Conservation (phyloP, 2,797 vertebrate genomes). For the Xenopus petersii region DNA sequence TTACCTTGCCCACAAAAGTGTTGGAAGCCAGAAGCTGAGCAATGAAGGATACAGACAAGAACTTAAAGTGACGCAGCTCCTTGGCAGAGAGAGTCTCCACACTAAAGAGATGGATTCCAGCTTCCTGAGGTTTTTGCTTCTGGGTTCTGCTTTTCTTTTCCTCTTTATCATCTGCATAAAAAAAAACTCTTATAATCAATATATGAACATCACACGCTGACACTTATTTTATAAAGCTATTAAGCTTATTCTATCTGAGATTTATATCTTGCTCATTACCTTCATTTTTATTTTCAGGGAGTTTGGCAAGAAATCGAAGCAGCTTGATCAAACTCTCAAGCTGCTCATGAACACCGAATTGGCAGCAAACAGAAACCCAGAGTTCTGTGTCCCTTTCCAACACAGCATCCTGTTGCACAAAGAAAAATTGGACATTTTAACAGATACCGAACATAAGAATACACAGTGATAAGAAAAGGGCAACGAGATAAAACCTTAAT, state of each 20-base stretch:
- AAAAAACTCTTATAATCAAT: no score
- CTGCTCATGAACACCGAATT: slow-evolving; percentile 78
- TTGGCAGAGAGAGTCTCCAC: slow-evolving; percentile 82
- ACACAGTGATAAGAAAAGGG: no score
- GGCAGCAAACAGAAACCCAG: slow-evolving; percentile 85
- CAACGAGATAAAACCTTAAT: no score
- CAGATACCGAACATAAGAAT: no score
- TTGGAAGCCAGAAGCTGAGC: slow-evolving; percentile 80
- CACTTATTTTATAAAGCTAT: background rate
- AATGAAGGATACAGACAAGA: slow-evolving; percentile 85
- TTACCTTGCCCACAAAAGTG: slow-evolving; percentile 85
- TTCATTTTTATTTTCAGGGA: slow-evolving; percentile 84
- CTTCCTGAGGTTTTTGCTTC: slow-evolving; percentile 53
- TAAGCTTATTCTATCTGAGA: background rate
- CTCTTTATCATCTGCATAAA: slow-evolving; percentile 62
- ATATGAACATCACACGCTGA: background rate
- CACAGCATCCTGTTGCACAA: slow-evolving; percentile 69
- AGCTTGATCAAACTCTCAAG: slow-evolving; percentile 76
- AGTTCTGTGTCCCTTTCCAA: slow-evolving; percentile 84
- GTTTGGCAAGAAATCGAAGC: slow-evolving; percentile 77
- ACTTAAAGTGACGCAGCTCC: slow-evolving; percentile 90
- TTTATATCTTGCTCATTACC: slow-evolving; percentile 60
- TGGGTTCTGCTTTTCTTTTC: slow-evolving; percentile 43
- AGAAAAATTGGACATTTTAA: no score
- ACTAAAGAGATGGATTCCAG: slow-evolving; percentile 75